Conservation (phyloP, 2,797 vertebrate genomes). For the Enteromius treurensis region DNA sequence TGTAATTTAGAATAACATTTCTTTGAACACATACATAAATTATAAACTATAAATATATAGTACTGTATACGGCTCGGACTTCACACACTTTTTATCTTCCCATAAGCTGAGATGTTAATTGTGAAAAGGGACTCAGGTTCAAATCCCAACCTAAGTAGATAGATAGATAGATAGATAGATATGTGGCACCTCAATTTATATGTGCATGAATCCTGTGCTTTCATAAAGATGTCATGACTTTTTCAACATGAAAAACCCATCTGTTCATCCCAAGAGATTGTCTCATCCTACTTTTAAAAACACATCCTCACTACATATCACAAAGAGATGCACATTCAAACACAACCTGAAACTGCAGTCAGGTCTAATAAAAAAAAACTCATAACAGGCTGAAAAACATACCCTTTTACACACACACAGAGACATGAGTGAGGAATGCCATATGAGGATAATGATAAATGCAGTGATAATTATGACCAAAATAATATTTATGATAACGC, state of each 20-base stretch:
- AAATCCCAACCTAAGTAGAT: not conserved
- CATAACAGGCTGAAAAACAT: not conserved
- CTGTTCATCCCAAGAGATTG: slow-evolving; percentile 73
- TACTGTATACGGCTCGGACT: not conserved
- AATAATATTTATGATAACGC: slow-evolving; percentile 5
- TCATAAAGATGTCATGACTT: slow-evolving; percentile 68
- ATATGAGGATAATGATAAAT: slow-evolving; percentile 1
- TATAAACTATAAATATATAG: not conserved
- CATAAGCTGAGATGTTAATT: not conserved
- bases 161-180: not conserved
- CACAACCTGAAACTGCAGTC: slow-evolving; percentile 42
- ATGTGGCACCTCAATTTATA: no score
- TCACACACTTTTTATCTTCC: not conserved
- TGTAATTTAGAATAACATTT: not conserved
- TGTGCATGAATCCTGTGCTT: not conserved
- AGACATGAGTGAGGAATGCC: not conserved
- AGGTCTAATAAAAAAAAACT: slow-evolving; percentile 13
- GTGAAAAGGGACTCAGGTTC: not conserved
- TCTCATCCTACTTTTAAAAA: slow-evolving; percentile 69
- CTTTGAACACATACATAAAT: not conserved
- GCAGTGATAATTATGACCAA: not conserved
- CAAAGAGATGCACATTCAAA: slow-evolving; percentile 52
- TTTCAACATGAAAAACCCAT: slow-evolving; percentile 81
- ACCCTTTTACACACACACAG: not conserved
- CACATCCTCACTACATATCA: slow-evolving; percentile 57